Evolutionary conservation across 30 jellyfish, hydroid and myxozoan genomes (phyloP).

Genomic region (Morbakka virulenta): DNA sequence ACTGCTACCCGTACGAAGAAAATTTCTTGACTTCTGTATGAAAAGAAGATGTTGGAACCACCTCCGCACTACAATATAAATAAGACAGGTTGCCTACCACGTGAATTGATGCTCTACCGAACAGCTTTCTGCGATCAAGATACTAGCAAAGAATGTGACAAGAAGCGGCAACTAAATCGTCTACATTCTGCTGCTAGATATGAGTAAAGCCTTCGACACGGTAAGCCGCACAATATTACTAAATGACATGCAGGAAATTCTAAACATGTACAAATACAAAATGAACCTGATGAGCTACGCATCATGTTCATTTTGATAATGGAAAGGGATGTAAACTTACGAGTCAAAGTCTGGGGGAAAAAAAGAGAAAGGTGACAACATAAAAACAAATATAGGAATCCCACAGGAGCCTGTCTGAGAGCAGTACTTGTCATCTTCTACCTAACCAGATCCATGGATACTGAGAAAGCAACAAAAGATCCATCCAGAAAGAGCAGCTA

Average conservation of each 20-base stretch:
- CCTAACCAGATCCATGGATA: too few species aligned
- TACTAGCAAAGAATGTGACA: not conserved
- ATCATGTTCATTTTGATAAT: conserved; percentile 3
- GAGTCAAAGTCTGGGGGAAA: conserved; percentile 24
- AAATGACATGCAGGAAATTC: not conserved
- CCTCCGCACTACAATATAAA: not conserved
- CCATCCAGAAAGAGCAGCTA: conserved; percentile 37
- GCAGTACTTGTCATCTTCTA: conserved; percentile 32
- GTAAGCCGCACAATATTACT: not conserved
- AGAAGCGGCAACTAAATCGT: not conserved
- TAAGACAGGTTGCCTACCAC: not conserved
- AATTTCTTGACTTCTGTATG: not conserved
- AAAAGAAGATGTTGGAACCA: not conserved
- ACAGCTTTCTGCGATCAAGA: not conserved
- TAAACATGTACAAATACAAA: not conserved
- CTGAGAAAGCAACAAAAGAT: conserved; percentile 19
- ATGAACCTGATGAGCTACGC: conserved; percentile 50
- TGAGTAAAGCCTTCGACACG: conserved; percentile 53
- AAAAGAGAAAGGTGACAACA: not conserved
- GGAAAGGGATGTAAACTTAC: conserved; percentile 4
- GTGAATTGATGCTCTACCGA: not conserved
- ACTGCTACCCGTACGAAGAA: not conserved
- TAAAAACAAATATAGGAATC: conserved; percentile 2
- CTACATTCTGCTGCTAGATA: conserved; percentile 16
- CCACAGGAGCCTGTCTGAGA: conserved; percentile 45